phyloP scores from a whole-genome alignment of 2,888 invertebrate species.

The Rhagophthalmus giganteus region DNA sequence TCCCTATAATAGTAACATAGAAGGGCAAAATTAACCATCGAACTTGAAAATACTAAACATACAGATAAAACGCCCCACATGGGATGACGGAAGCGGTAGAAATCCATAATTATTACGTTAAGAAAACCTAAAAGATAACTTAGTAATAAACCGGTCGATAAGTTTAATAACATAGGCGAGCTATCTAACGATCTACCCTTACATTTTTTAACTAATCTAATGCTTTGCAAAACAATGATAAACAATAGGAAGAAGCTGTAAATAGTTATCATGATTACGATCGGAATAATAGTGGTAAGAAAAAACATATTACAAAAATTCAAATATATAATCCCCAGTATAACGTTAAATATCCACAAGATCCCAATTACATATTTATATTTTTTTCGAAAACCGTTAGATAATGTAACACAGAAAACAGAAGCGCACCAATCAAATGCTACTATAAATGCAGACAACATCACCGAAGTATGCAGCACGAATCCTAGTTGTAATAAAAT shows the following conservation, averaged over 20 bases:
- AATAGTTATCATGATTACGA: background rate
- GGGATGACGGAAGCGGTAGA: background rate
- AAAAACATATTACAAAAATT: background rate
- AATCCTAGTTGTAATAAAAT: constrained; percentile 2
- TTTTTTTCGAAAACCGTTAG: background rate
- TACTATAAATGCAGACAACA: constrained; percentile 1
- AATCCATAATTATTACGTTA: background rate
- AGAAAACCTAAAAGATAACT: constrained; percentile 1
- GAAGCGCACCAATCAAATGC: constrained; percentile 2
- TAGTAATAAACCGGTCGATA: constrained; percentile 1
- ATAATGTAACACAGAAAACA: background rate
- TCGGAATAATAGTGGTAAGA: background rate
- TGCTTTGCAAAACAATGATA: background rate
- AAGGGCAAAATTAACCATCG: constrained; percentile 8
- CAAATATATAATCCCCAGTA: no score
- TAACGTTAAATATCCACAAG: background rate
- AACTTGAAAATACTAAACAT: constrained; percentile 6
- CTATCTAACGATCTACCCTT: constrained; percentile 1
- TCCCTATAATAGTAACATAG: constrained; percentile 5
- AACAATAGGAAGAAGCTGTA: background rate
- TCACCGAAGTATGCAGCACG: constrained; percentile 1
- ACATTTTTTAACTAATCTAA: constrained; percentile 3
- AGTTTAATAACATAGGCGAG: background rate
- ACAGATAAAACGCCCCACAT: background rate
- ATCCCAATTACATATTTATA: constrained; percentile 3